Percentiles rank a stretch among this genome's conserved stretches.
Evolutionary conservation across 2,797 vertebrate species (phyloP).

Genomic region (Phoxinus dragarum): DNA sequence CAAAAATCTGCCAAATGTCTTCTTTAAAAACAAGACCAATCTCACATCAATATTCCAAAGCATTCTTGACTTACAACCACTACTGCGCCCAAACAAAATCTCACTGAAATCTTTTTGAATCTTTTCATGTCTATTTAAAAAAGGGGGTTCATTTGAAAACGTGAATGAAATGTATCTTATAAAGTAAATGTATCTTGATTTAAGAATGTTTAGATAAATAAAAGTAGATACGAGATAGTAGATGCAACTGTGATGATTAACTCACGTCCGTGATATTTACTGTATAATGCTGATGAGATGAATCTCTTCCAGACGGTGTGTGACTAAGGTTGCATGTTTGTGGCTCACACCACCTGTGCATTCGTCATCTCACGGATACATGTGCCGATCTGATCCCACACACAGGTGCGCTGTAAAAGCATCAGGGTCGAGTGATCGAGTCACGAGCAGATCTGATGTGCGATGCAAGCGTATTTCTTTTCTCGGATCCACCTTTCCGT

Average conservation of each 20-base stretch:
- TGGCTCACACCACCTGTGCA: conserved; percentile 24
- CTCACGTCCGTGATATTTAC: background rate
- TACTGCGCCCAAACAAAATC: too few species aligned
- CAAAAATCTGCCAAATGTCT: too few species aligned
- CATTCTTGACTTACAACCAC: too few species aligned
- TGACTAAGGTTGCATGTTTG: conserved; percentile 30
- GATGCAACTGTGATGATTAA: background rate
- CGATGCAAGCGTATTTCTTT: background rate
- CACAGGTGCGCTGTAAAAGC: background rate
- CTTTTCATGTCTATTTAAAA: too few species aligned
- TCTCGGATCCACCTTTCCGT: background rate
- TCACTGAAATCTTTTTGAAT: too few species aligned
- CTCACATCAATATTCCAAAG: too few species aligned
- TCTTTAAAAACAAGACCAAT: too few species aligned
- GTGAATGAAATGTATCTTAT: too few species aligned
- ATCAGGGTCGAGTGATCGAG: background rate
- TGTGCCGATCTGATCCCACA: conserved; percentile 11
- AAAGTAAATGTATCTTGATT: background rate
- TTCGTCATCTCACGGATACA: conserved; percentile 25
- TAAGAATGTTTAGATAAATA: too few species aligned
- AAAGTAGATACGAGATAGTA: too few species aligned
- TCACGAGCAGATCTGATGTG: background rate
- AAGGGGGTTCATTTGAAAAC: background rate
- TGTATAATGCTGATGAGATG: background rate
- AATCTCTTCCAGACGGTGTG: conserved; percentile 27